phyloP scores from a whole-genome alignment of 2,797 vertebrate species.

The Cynodonichthys magdalenae region DNA sequence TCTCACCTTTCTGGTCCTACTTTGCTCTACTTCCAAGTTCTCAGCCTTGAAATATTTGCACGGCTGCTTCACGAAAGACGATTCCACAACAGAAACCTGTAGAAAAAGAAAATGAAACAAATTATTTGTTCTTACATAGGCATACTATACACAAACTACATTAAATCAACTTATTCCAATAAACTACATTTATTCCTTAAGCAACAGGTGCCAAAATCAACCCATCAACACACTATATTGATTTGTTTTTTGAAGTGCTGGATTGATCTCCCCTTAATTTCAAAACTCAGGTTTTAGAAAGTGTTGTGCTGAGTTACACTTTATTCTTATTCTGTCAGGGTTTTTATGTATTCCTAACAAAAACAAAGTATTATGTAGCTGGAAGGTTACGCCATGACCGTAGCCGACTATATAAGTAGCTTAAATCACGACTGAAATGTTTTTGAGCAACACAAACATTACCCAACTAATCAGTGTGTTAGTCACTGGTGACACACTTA shows the following conservation, averaged over 20 bases:
- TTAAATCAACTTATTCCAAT: too few species aligned
- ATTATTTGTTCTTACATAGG: too few species aligned
- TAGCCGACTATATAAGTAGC: slow-evolving; percentile 20
- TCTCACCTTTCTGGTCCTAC: slow-evolving; percentile 71
- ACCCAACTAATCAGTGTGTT: slow-evolving; percentile 46
- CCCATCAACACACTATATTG: not conserved
- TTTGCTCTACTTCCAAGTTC: slow-evolving; percentile 76
- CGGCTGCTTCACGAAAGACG: slow-evolving; percentile 44
- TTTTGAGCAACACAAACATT: slow-evolving; percentile 44
- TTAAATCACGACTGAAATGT: slow-evolving; percentile 27
- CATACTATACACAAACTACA: too few species aligned
- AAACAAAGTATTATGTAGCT: slow-evolving; percentile 27
- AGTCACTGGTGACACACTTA: slow-evolving; percentile 51
- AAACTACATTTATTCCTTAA: not conserved
- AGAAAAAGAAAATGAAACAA: slow-evolving; percentile 16
- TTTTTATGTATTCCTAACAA: slow-evolving; percentile 13
- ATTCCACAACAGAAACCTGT: slow-evolving; percentile 53
- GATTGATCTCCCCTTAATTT: not conserved
- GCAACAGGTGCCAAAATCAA: slow-evolving; percentile 64
- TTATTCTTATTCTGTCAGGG: not conserved
- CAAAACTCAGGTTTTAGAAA: not conserved
- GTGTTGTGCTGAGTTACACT: not conserved
- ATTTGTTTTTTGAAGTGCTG: not conserved
- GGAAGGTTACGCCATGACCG: slow-evolving; percentile 30
- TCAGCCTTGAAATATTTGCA: slow-evolving; percentile 53